Percentiles rank a stretch among this genome's conserved stretches.
These are phyloP conservation scores for Tenebrosternarchus preto DNA, from an alignment of 2,113 vertebrate genomes.

Conservation along the genomic window DNA sequence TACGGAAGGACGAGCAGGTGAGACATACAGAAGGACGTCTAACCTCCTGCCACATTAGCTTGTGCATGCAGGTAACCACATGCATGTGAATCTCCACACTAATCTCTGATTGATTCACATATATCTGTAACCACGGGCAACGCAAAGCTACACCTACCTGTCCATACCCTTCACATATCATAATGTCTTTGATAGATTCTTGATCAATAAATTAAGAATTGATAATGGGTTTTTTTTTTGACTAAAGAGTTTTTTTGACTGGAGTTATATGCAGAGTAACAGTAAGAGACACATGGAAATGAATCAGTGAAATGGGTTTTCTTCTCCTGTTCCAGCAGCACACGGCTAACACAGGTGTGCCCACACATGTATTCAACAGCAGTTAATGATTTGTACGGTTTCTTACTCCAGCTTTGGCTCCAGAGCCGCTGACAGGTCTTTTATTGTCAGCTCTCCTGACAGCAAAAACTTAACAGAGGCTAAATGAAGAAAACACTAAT, in stretches of 20 bases:
- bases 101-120: background rate
- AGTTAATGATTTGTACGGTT: conserved; percentile 46
- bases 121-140: background rate
- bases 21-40: background rate
- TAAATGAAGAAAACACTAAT: conserved; percentile 56
- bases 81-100: background rate
- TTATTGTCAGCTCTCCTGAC: conserved; percentile 40
- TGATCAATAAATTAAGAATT: background rate
- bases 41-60: background rate
- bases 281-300: too few relatives aligned
- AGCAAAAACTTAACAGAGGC: conserved; percentile 32
- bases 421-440: conserved; percentile 31
- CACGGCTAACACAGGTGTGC: too few relatives aligned
- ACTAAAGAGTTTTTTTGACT: too few relatives aligned
- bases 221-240: background rate
- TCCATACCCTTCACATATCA: background rate
- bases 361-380: too few relatives aligned
- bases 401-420: conserved; percentile 31
- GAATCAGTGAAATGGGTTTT: too few relatives aligned
- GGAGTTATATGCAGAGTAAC: too few relatives aligned
- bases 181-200: background rate
- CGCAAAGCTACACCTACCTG: background rate
- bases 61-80: background rate
- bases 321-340: too few relatives aligned
- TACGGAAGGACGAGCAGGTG: background rate